Percentiles rank a stretch among this genome's conserved stretches.
Conservation (phyloP, 2,113 vertebrate species). For the Nicator chloris region DNA sequence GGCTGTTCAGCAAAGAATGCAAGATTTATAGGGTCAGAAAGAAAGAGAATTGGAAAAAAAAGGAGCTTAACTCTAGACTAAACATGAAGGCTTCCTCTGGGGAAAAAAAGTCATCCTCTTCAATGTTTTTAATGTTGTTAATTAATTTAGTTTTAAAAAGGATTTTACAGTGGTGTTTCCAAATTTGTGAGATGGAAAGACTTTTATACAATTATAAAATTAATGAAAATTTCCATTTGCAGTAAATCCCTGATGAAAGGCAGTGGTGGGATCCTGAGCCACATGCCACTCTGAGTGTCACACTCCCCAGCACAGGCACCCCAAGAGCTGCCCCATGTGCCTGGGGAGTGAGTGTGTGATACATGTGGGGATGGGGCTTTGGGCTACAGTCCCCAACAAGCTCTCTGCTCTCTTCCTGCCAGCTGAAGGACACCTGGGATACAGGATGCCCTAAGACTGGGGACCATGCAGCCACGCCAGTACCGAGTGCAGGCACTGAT, state of each 20-base stretch:
- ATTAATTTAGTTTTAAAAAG: not conserved
- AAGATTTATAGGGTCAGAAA: conserved; percentile 18
- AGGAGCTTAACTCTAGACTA: not conserved
- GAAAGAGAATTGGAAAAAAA: not conserved
- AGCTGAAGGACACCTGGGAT: not conserved
- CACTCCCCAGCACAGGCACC: not conserved
- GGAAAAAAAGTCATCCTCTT: not conserved
- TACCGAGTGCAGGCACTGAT: not conserved
- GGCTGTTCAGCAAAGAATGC: conserved; percentile 9
- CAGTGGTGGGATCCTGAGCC: not conserved
- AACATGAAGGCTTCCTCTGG: not conserved
- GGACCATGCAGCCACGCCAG: not conserved
- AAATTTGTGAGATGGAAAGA: not conserved
- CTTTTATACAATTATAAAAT: not conserved
- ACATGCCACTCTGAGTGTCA: fast-evolving
- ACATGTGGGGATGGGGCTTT: not conserved
- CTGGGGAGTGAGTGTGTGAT: fast-evolving
- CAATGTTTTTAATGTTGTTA: not conserved
- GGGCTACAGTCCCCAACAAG: not conserved
- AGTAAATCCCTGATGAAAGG: not conserved
- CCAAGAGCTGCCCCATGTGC: not conserved
- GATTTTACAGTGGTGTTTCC: not conserved
- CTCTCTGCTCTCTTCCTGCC: not conserved
- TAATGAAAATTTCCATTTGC: not conserved
- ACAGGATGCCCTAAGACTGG: not conserved